These are phyloP conservation scores for Biston stratarius DNA, from an alignment of 2,888 invertebrate genomes.

Conservation along the genomic window DNA sequence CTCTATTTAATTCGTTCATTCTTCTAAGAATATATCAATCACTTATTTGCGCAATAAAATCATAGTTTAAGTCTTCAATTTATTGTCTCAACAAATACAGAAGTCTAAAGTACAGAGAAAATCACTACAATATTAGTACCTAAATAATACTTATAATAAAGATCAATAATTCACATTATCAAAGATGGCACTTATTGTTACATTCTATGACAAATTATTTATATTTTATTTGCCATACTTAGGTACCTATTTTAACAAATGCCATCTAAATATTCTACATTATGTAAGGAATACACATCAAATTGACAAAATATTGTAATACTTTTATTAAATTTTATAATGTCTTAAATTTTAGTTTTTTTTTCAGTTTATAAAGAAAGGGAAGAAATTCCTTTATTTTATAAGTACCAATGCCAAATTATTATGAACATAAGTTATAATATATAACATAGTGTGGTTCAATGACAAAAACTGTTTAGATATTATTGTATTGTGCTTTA, in stretches of 20 bases:
- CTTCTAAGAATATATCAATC: slow-evolving; percentile 1
- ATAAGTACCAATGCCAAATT: not conserved
- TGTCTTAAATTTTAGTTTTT: not conserved
- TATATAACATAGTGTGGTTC: not conserved
- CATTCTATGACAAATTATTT: slow-evolving; percentile 22
- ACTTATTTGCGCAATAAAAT: slow-evolving; percentile 7
- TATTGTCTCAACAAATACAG: slow-evolving; percentile 41
- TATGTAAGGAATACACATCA: not conserved
- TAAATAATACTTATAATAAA: slow-evolving; percentile 14
- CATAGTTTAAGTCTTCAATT: slow-evolving; percentile 35
- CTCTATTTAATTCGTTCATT: not conserved
- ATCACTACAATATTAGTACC: slow-evolving; percentile 33
- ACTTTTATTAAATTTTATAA: not conserved
- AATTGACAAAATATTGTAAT: not conserved
- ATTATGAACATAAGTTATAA: not conserved
- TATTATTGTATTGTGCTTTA: not conserved
- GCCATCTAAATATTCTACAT: not conserved
- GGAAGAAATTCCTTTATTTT: not conserved
- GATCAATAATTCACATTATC: slow-evolving; percentile 4
- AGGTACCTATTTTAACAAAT: slow-evolving; percentile 14
- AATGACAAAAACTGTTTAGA: slow-evolving; percentile 1
- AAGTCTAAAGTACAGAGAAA: slow-evolving; percentile 40
- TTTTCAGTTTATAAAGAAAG: not conserved
- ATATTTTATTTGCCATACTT: slow-evolving; percentile 26
- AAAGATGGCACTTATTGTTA: slow-evolving; percentile 41